Evolutionary conservation across 2,113 vertebrate genomes (phyloP).

Genomic region (Burhinus oedicnemus): DNA sequence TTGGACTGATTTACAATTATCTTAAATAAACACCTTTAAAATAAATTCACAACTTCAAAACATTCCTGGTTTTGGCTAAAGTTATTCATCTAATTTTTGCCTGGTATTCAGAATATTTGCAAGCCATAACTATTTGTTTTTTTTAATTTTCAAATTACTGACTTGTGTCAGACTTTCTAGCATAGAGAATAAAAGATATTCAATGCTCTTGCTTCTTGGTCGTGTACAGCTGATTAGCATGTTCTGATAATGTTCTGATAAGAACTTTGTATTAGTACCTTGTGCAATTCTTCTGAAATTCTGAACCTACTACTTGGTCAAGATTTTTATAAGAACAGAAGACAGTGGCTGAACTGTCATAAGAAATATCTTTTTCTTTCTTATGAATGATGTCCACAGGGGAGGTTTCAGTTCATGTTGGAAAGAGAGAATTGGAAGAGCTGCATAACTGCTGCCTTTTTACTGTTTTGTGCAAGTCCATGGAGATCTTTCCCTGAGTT

Average conservation of each 20-base stretch:
- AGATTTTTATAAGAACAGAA: background rate
- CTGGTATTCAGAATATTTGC: background rate
- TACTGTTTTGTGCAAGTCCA: background rate
- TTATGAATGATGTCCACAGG: background rate
- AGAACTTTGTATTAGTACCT: background rate
- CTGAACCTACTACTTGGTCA: background rate
- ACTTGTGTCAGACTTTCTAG: background rate
- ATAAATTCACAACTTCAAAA: background rate
- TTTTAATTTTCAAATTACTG: background rate
- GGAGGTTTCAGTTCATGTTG: background rate
- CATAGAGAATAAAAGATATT: background rate
- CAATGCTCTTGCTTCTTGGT: background rate
- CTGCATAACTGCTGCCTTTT: background rate
- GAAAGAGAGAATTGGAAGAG: background rate
- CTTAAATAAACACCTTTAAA: background rate
- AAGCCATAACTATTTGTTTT: background rate
- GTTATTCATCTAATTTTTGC: background rate
- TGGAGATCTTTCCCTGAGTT: background rate
- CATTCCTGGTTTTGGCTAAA: background rate
- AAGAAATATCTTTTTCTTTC: background rate
- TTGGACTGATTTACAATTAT: background rate
- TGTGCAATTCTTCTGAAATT: background rate
- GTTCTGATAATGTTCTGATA: background rate
- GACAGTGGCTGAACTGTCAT: background rate
- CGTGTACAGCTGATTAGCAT: background rate